Evolutionary conservation across 2,797 vertebrate species (phyloP).

Genomic region (Cephalopachus bancanus): DNA sequence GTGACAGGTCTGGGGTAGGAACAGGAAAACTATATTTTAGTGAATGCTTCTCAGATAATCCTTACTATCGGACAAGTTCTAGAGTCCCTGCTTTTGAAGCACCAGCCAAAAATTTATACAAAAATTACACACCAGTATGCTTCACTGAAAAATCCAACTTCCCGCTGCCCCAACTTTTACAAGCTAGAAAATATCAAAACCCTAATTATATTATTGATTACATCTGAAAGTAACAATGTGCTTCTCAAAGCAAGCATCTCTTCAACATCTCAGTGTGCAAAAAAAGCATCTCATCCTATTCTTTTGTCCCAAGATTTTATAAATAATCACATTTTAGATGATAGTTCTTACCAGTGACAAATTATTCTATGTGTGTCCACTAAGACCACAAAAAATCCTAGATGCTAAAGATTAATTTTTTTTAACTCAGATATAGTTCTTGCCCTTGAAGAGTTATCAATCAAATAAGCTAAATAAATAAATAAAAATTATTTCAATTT

Average conservation of each 20-base stretch:
- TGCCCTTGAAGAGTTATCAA: neutral
- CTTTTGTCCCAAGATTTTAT: neutral
- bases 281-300: neutral
- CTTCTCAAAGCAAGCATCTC: neutral
- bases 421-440: neutral
- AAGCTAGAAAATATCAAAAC: neutral
- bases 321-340: neutral
- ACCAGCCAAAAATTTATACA: neutral
- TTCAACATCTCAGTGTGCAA: neutral
- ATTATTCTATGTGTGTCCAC: neutral
- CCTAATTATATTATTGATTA: neutral
- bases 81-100: neutral
- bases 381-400: neutral
- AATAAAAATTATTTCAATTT: too few relatives aligned
- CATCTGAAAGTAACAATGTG: neutral
- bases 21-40: neutral
- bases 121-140: conserved; percentile 11
- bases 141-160: conserved; percentile 26
- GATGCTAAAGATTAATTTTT: too few relatives aligned
- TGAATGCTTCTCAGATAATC: neutral
- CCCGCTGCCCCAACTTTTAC: neutral
- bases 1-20: neutral
- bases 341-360: neutral
- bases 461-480: neutral
- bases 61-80: conserved; percentile 8